A percentile compares a stretch with the other conserved stretches of the same genome.
These are phyloP conservation scores for Ictidomys tridecemlineatus DNA, from an alignment of 2,113 vertebrate species.

Conservation along the genomic window DNA sequence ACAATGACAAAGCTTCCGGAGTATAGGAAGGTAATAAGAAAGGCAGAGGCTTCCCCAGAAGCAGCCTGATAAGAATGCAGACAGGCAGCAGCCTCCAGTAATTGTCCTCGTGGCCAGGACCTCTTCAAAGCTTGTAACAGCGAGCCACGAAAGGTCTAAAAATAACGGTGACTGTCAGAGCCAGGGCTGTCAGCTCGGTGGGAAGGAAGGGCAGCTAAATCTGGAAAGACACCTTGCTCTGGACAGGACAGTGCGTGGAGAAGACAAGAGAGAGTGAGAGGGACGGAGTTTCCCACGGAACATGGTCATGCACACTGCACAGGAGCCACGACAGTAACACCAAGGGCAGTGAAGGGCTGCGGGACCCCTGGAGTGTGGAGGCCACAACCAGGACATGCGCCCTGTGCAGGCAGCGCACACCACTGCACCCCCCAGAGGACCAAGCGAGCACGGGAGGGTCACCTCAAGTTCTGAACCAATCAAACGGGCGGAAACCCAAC, in stretches of 20 bases:
- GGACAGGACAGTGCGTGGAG: slow-evolving; percentile 49
- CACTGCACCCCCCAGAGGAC: fast-evolving
- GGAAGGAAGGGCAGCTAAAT: slow-evolving; percentile 66
- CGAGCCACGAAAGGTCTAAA: slow-evolving; percentile 75
- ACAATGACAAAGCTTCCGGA: not conserved
- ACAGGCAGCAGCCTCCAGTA: slow-evolving; percentile 41
- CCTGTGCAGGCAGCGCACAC: fast-evolving
- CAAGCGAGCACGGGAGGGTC: not conserved
- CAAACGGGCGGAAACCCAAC: not conserved
- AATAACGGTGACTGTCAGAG: slow-evolving; percentile 74
- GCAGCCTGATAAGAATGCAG: slow-evolving; percentile 61
- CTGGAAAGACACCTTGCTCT: slow-evolving; percentile 71
- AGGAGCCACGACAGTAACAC: not conserved
- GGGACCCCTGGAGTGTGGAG: not conserved
- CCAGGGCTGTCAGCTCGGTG: slow-evolving; percentile 17
- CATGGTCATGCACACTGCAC: not conserved
- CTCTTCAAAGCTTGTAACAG: slow-evolving; percentile 74
- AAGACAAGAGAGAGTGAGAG: not conserved
- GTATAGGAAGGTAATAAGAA: slow-evolving; percentile 47
- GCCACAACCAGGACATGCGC: not conserved
- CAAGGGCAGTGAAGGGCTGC: not conserved
- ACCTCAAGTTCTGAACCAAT: not conserved
- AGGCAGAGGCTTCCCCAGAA: slow-evolving; percentile 59
- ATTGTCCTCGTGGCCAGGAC: slow-evolving; percentile 71
- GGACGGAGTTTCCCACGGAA: not conserved